Conservation (phyloP, 1,140 invertebrate genomes). For the Mactra quadrangularis region DNA sequence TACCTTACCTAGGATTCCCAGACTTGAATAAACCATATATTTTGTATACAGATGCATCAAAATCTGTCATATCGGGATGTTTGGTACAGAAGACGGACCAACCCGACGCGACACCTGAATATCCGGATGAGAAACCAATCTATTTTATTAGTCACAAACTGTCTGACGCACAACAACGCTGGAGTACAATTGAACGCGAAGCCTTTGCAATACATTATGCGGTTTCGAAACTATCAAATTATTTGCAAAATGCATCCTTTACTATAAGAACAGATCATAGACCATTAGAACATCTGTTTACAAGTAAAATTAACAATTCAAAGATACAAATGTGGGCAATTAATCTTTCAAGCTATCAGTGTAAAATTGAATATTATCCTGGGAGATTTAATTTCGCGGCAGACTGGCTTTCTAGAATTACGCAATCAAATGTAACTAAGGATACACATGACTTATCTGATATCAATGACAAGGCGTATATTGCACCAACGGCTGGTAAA, state of each 20-base stretch:
- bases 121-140: not conserved
- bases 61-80: not conserved
- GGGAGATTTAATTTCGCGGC: slow-evolving; percentile 63
- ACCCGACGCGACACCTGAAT: not conserved
- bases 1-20: not conserved
- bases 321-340: slow-evolving; percentile 59
- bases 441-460: not conserved
- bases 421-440: not conserved
- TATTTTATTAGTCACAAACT: slow-evolving; percentile 1
- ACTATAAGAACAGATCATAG: slow-evolving; percentile 49
- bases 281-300: slow-evolving; percentile 50
- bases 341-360: slow-evolving; percentile 61
- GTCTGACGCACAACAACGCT: not conserved
- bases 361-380: slow-evolving; percentile 61
- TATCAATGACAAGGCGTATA: slow-evolving; percentile 46
- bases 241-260: not conserved
- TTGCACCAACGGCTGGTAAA: slow-evolving; percentile 23
- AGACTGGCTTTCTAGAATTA: slow-evolving; percentile 62
- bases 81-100: not conserved
- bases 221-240: not conserved
- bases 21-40: not conserved
- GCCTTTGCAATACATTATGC: not conserved
- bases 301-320: slow-evolving; percentile 51
- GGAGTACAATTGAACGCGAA: not conserved
- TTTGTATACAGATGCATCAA: not conserved